A percentile compares a stretch with the other conserved stretches of the same genome.
These are phyloP conservation scores for Scaptomyza montana DNA, from an alignment of 1,140 invertebrate species.

Conservation along the genomic window DNA sequence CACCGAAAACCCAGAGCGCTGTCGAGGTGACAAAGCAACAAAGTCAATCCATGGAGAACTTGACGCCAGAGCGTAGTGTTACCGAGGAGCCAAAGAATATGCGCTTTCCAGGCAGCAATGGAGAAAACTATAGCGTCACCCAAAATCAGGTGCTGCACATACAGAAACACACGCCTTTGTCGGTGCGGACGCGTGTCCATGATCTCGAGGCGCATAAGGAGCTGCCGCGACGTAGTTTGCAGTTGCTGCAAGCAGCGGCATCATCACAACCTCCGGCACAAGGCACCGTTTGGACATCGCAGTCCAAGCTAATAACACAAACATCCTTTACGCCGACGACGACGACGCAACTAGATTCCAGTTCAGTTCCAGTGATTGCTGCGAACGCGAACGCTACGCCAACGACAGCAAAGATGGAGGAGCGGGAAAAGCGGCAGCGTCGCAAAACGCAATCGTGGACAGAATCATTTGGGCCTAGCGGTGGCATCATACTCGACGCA, in stretches of 20 bases:
- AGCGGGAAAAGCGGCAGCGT: constrained; percentile 62
- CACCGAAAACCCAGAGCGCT: constrained; percentile 77
- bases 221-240: constrained; percentile 31
- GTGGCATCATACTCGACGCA: constrained; percentile 85
- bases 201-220: constrained; percentile 75
- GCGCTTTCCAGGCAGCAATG: constrained; percentile 92
- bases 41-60: constrained; percentile 86
- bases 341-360: constrained; percentile 49
- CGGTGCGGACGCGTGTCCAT: constrained; percentile 76
- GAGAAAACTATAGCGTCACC: constrained; percentile 93
- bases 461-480: constrained; percentile 68
- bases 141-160: constrained; percentile 94
- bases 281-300: constrained; percentile 85
- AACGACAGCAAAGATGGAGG: constrained; percentile 89
- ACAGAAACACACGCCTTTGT: constrained; percentile 84
- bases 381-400: constrained; percentile 81
- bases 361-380: constrained; percentile 85
- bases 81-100: constrained; percentile 88
- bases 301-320: constrained; percentile 83
- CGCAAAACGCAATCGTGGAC: constrained; percentile 82
- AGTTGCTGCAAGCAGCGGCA: background rate
- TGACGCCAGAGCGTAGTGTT: constrained; percentile 84
- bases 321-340: constrained; percentile 48
- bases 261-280: constrained; percentile 19
- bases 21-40: constrained; percentile 77